Evolutionary conservation across 2,797 vertebrate species (phyloP).

Genomic region (Periparus ater): DNA sequence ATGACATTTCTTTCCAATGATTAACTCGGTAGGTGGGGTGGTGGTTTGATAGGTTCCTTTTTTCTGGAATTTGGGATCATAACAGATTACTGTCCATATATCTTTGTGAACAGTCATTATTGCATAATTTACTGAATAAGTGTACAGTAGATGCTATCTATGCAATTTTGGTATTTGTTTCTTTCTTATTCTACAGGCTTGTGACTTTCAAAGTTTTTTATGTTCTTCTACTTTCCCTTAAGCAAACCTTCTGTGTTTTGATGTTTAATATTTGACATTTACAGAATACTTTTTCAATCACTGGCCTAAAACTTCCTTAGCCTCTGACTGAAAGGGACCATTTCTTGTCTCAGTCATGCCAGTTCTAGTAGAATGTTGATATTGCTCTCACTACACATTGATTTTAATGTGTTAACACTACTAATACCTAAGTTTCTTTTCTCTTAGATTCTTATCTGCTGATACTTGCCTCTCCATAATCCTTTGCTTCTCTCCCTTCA

Average conservation of each 20-base stretch:
- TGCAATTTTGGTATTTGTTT: background rate
- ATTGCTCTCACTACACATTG: rapidly evolving
- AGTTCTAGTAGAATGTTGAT: background rate
- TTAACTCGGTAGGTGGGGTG: background rate
- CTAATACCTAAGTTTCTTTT: background rate
- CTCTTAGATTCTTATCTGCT: background rate
- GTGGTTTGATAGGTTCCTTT: background rate
- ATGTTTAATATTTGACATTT: background rate
- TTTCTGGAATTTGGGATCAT: background rate
- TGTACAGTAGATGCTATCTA: background rate
- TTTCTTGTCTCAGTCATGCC: background rate
- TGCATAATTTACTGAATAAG: background rate
- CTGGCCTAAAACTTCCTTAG: background rate
- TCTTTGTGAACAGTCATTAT: background rate
- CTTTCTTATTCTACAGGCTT: background rate
- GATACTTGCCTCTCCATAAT: background rate
- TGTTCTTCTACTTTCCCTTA: background rate
- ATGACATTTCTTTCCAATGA: background rate
- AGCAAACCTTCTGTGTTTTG: background rate
- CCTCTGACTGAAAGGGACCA: background rate
- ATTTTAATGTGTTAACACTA: background rate
- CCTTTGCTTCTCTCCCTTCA: background rate
- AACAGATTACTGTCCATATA: background rate
- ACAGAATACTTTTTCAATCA: background rate
- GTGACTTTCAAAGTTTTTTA: background rate